A percentile compares a stretch with the other conserved stretches of the same genome.
These are phyloP conservation scores for Hyles lineata DNA, from an alignment of 2,888 invertebrate species.

Conservation along the genomic window DNA sequence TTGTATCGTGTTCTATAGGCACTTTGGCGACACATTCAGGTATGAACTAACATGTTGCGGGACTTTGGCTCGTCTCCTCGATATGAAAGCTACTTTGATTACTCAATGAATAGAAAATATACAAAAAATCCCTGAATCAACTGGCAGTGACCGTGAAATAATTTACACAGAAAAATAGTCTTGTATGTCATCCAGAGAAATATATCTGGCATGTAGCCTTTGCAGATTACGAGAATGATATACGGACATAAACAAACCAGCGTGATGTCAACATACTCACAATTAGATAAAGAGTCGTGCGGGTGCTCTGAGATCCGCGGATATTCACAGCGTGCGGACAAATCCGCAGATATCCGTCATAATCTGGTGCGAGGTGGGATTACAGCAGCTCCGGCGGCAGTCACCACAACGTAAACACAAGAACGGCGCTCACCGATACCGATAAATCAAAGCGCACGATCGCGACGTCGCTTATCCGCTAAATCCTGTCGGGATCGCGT, in stretches of 20 bases:
- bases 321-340: slow-evolving; percentile 70
- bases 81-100: not conserved
- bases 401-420: slow-evolving; percentile 84
- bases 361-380: slow-evolving; percentile 82
- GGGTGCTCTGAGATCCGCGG: slow-evolving; percentile 37
- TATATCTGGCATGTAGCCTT: slow-evolving; percentile 10
- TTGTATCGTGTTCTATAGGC: too few relatives aligned
- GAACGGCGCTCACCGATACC: slow-evolving; percentile 79
- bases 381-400: slow-evolving; percentile 75
- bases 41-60: not conserved
- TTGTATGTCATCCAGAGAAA: not conserved
- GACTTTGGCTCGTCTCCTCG: not conserved
- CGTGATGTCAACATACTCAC: slow-evolving; percentile 61
- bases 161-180: slow-evolving; percentile 2
- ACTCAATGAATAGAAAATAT: slow-evolving; percentile 3
- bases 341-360: slow-evolving; percentile 81
- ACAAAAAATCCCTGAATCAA: not conserved
- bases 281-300: slow-evolving; percentile 48
- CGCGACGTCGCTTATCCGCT: slow-evolving; percentile 82
- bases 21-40: too few relatives aligned
- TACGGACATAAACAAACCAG: slow-evolving; percentile 26
- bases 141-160: not conserved
- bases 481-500: slow-evolving; percentile 85
- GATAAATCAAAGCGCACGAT: slow-evolving; percentile 84
- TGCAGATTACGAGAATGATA: slow-evolving; percentile 4